phyloP scores from a whole-genome alignment of 2,888 invertebrate species.

The Sepioteuthis lessoniana region DNA sequence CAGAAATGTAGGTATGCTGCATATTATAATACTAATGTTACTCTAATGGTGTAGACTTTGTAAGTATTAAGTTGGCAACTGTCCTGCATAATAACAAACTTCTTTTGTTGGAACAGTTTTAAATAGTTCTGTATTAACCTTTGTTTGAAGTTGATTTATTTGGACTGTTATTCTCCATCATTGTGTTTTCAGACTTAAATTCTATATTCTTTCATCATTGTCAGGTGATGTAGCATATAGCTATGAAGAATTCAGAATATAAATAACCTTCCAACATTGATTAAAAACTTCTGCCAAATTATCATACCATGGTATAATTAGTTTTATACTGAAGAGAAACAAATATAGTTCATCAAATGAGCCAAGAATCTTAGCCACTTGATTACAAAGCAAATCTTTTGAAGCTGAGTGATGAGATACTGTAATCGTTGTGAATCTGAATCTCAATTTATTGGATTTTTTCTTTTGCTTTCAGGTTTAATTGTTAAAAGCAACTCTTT shows the following conservation, averaged over 20 bases:
- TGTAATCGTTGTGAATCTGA: neutral
- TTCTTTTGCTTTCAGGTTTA: no score
- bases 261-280: constrained; percentile 11
- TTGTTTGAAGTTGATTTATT: neutral
- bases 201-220: neutral
- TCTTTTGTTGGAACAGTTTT: constrained; percentile 17
- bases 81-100: neutral
- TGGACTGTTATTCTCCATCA: neutral
- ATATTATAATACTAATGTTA: neutral
- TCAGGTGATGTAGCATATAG: neutral
- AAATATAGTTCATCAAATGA: neutral
- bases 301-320: neutral
- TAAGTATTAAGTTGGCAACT: neutral
- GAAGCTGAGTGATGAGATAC: neutral
- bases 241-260: neutral
- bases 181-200: neutral
- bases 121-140: neutral
- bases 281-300: neutral
- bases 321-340: neutral
- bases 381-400: no score
- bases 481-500: no score
- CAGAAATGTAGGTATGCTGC: neutral
- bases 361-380: neutral
- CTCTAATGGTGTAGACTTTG: neutral
- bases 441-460: neutral